These are phyloP conservation scores for Pantherophis guttatus DNA, from an alignment of 2,113 vertebrate genomes.

Conservation along the genomic window DNA sequence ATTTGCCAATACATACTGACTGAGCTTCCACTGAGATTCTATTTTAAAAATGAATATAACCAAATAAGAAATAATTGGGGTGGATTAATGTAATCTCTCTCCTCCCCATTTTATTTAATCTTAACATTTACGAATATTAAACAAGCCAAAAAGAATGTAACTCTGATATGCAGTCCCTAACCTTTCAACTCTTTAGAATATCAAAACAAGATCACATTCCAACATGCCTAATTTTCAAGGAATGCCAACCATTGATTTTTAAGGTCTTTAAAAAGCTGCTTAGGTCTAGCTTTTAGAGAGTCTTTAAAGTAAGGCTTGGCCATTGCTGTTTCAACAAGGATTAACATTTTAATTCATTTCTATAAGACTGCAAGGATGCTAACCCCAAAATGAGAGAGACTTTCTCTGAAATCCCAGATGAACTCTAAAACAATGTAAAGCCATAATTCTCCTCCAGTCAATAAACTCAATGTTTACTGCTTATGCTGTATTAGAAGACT, in stretches of 20 bases:
- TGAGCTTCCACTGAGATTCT: slow-evolving; percentile 26
- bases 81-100: slow-evolving; percentile 40
- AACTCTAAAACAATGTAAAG: not conserved
- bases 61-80: slow-evolving; percentile 42
- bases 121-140: not conserved
- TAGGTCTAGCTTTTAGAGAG: not conserved
- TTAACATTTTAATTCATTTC: not conserved
- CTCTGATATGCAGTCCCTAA: not conserved
- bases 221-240: not conserved
- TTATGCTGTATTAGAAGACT: not conserved
- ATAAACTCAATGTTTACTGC: not conserved
- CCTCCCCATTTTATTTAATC: not conserved
- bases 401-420: not conserved
- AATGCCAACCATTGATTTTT: accelerated
- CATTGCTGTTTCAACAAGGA: not conserved
- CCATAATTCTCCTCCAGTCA: not conserved
- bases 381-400: not conserved
- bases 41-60: slow-evolving; percentile 34
- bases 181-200: not conserved
- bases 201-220: not conserved
- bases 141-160: not conserved
- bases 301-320: not conserved
- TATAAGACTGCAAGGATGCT: not conserved
- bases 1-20: slow-evolving; percentile 54
- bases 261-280: not conserved